Evolutionary conservation across 2,797 vertebrate species (phyloP), one percentile per base, ranked within the genome.

Genomic region (Enteromius argenteus): DNA sequence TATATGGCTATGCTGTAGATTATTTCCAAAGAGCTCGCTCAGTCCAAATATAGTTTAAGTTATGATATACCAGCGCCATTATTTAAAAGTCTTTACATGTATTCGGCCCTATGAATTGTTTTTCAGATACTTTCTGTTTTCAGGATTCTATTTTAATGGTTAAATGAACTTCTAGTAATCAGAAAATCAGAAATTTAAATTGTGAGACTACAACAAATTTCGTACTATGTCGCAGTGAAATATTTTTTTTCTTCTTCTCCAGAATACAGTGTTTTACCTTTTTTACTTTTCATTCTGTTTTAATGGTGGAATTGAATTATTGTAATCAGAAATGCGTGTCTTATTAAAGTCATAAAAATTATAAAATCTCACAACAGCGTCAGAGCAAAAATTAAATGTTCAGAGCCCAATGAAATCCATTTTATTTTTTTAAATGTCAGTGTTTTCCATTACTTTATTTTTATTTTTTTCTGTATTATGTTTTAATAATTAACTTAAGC

Each of bases 1-100:
- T 71, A 69, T 42, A 44, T 30, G 66, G 4, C 10, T 11, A 23
- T 62, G 39, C 3, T n/a, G 17, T 39, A 58, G 3, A 62, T 81
- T 58, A 58, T 71, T 32, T 81, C 19, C 11, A 21, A 6, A 60
- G 4, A 56, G 30, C 35, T 13, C 69, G 35, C 35, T 13, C 32
- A 30, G 79, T 60, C 13, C 37, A 72, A 60, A 72, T 46, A n/a
- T 72, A 72, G 17, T 32, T 81, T 46, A 60, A 46, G 53, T 42
- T 35, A 58, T 58, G 49, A 56, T 60, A 23, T 71, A 56, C 30
- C 13, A 27, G 2, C 46, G 46, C 27, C n/a, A 72, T 72, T 19
- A 81, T 71, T 42, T 44, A 71, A 3, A 80, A 71, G 37, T 60
- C 17, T 81, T 32, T 44, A 81, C 30, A 71, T 80, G 23, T 49